Evolutionary conservation across 2,797 vertebrate genomes (phyloP).

Genomic region (Petrocephalus sullivani): DNA sequence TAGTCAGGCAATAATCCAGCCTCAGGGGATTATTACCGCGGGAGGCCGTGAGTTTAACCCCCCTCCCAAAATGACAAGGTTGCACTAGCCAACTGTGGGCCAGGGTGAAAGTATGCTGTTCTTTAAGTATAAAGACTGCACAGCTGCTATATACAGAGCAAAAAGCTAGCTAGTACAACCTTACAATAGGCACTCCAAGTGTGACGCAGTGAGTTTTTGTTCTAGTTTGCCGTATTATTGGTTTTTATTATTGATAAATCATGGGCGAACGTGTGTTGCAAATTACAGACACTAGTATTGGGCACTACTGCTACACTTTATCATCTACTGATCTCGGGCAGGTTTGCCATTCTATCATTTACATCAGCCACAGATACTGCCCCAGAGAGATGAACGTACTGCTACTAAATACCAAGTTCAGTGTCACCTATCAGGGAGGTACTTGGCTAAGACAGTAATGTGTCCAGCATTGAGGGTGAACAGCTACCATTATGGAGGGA

Average conservation of each 20-base stretch:
- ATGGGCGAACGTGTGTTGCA: background rate
- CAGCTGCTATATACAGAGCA: background rate
- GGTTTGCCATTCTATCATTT: background rate
- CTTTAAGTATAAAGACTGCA: background rate
- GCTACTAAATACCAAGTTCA: background rate
- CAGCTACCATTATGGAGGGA: background rate
- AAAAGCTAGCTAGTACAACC: background rate
- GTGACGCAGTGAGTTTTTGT: background rate
- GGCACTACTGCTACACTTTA: background rate
- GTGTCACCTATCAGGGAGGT: background rate
- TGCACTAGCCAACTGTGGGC: background rate
- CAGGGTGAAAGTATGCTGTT: background rate
- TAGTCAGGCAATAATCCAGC: background rate
- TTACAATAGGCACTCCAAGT: background rate
- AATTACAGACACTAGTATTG: background rate
- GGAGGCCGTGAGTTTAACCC: background rate
- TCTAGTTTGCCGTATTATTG: background rate
- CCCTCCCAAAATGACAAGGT: constrained; percentile 14
- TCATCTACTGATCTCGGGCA: background rate
- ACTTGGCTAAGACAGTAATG: background rate
- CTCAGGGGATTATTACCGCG: background rate
- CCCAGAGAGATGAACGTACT: background rate
- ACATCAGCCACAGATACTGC: background rate
- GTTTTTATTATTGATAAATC: background rate
- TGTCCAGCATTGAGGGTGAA: background rate